Percentiles rank a stretch among this genome's conserved stretches.
Conservation (phyloP, 37 sponge, comb jelly and placozoan genomes). For the Aplysina aerophoba region DNA sequence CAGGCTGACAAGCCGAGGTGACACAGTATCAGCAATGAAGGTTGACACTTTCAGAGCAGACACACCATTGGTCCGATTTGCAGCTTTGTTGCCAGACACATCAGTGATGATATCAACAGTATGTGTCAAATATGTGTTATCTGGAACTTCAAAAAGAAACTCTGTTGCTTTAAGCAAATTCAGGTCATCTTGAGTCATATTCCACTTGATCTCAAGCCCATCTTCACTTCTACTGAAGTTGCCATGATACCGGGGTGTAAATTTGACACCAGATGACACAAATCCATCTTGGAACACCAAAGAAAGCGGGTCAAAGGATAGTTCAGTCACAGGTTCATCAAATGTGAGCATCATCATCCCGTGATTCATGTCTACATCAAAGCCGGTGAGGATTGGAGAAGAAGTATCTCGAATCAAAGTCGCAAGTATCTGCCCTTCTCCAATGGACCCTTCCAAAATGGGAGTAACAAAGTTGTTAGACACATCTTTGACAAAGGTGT, state of each 20-base stretch:
- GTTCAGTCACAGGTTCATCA: conserved; percentile 70
- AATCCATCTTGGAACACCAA: conserved; percentile 69
- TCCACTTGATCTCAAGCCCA: conserved; percentile 59
- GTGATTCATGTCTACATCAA: conserved; percentile 67
- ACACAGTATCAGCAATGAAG: conserved; percentile 62
- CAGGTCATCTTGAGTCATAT: conserved; percentile 59
- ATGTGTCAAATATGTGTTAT: conserved; percentile 60
- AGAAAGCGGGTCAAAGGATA: conserved; percentile 62
- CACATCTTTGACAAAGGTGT: conserved; percentile 63
- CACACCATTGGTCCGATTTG: conserved; percentile 37
- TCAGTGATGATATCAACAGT: conserved; percentile 53
- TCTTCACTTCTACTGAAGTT: conserved; percentile 44
- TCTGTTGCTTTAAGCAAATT: conserved; percentile 70
- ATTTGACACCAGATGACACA: not conserved
- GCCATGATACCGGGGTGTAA: conserved; percentile 52
- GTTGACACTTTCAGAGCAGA: conserved; percentile 44
- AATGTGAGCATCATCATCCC: conserved; percentile 80
- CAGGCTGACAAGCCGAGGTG: conserved; percentile 66
- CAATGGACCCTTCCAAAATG: conserved; percentile 50
- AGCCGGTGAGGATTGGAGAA: conserved; percentile 51
- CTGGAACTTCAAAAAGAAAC: conserved; percentile 36
- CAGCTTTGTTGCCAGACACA: conserved; percentile 51
- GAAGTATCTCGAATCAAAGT: conserved; percentile 68
- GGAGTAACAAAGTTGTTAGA: conserved; percentile 67
- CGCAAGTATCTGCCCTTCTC: conserved; percentile 38